Conservation (phyloP, 1,140 invertebrate species). For the Colletes gigas region DNA sequence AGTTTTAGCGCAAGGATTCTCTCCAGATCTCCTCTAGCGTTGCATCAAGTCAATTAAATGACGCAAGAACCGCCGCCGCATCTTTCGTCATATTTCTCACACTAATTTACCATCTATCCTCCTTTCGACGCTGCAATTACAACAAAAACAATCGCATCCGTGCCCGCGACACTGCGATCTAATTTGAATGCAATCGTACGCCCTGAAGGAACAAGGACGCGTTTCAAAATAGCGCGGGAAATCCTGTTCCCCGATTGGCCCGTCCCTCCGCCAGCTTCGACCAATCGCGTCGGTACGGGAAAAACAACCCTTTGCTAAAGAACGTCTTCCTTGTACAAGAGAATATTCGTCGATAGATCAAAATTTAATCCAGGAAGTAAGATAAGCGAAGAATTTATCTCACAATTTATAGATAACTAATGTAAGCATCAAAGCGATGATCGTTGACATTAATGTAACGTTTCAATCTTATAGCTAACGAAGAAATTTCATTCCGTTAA, state of each 20-base stretch:
- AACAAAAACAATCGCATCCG: not conserved
- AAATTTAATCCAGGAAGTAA: too few relatives aligned
- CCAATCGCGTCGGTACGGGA: slow-evolving; percentile 2
- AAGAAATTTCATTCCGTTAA: too few relatives aligned
- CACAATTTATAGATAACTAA: too few relatives aligned
- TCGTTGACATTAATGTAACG: too few relatives aligned
- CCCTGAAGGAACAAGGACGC: not conserved
- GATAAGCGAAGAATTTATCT: too few relatives aligned
- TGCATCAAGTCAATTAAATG: slow-evolving; percentile 35
- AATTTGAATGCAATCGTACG: slow-evolving; percentile 23
- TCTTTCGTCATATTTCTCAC: slow-evolving; percentile 27
- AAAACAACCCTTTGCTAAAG: not conserved
- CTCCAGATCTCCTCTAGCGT: not conserved
- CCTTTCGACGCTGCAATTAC: slow-evolving; percentile 6
- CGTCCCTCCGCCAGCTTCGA: not conserved
- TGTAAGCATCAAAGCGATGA: too few relatives aligned
- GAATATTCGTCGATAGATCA: too few relatives aligned
- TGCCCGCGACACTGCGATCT: not conserved
- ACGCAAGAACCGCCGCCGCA: slow-evolving; percentile 3
- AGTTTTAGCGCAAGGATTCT: not conserved
- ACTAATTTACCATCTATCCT: not conserved
- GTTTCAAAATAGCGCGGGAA: slow-evolving; percentile 28
- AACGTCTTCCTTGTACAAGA: too few relatives aligned
- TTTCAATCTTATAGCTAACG: too few relatives aligned
- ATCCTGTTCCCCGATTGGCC: not conserved